These are phyloP conservation scores for Perithous albicinctus DNA, from an alignment of 2,888 invertebrate genomes.

Conservation along the genomic window DNA sequence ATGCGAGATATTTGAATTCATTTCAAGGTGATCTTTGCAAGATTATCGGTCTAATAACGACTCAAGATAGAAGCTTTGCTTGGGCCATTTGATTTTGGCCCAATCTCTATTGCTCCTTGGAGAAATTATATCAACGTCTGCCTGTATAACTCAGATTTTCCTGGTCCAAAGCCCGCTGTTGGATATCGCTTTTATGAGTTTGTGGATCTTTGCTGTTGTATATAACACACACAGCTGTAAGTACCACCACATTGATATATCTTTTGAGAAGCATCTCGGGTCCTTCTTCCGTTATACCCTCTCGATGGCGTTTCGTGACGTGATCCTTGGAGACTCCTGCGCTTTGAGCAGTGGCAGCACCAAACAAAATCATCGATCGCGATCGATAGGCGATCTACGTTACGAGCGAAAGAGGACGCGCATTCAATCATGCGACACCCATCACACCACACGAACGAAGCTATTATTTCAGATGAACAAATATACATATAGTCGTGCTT, in stretches of 20 bases:
- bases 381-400: slow-evolving; percentile 56
- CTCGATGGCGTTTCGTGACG: slow-evolving; percentile 23
- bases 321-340: slow-evolving; percentile 8
- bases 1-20: not conserved
- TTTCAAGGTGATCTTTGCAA: not conserved
- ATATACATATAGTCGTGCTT: not conserved
- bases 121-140: not conserved
- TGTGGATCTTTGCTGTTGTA: not conserved
- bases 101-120: not conserved
- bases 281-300: not conserved
- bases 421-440: slow-evolving; percentile 57
- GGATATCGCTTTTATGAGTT: not conserved
- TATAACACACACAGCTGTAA: not conserved
- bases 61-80: not conserved
- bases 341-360: slow-evolving; percentile 10
- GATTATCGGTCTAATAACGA: not conserved
- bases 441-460: slow-evolving; percentile 50
- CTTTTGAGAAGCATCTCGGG: slow-evolving; percentile 3
- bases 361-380: slow-evolving; percentile 61
- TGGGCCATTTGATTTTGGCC: not conserved
- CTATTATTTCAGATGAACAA: slow-evolving; percentile 63
- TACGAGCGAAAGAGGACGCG: slow-evolving; percentile 30
- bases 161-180: not conserved
- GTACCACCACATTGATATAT: slow-evolving; percentile 14
- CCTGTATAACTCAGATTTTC: not conserved